phyloP scores from a whole-genome alignment of 2,797 vertebrate genomes.

The Melopsittacus undulatus region DNA sequence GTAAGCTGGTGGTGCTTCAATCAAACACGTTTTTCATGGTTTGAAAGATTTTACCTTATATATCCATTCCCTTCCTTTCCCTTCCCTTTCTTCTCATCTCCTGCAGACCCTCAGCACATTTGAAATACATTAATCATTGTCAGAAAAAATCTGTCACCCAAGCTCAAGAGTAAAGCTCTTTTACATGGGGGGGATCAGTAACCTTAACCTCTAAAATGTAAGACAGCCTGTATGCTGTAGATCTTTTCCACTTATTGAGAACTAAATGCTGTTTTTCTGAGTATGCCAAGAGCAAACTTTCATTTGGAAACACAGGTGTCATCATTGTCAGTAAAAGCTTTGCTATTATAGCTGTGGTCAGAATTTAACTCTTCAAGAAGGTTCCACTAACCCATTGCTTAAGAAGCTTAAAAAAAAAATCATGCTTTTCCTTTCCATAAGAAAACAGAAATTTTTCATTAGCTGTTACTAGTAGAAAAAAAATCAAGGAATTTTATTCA shows the following conservation, averaged over 20 bases:
- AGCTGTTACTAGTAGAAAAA: neutral
- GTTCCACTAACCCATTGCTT: neutral
- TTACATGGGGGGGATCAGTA: neutral
- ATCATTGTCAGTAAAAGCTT: neutral
- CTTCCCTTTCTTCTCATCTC: neutral
- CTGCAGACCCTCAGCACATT: neutral
- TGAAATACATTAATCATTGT: neutral
- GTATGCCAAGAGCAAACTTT: neutral
- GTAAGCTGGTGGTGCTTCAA: neutral
- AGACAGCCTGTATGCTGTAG: neutral
- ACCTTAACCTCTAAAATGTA: neutral
- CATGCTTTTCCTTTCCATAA: neutral
- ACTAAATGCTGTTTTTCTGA: neutral
- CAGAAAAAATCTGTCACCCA: neutral
- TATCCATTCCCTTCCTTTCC: neutral
- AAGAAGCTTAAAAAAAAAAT: neutral
- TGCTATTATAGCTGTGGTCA: neutral
- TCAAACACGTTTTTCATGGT: neutral
- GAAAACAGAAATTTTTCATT: neutral
- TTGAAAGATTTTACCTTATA: neutral
- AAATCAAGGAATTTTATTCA: neutral
- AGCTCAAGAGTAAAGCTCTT: neutral
- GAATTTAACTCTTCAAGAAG: neutral
- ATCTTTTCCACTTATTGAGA: neutral
- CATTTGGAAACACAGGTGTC: neutral